phyloP scores from a whole-genome alignment of 1,140 invertebrate genomes.

The Phthorimaea operculella region DNA sequence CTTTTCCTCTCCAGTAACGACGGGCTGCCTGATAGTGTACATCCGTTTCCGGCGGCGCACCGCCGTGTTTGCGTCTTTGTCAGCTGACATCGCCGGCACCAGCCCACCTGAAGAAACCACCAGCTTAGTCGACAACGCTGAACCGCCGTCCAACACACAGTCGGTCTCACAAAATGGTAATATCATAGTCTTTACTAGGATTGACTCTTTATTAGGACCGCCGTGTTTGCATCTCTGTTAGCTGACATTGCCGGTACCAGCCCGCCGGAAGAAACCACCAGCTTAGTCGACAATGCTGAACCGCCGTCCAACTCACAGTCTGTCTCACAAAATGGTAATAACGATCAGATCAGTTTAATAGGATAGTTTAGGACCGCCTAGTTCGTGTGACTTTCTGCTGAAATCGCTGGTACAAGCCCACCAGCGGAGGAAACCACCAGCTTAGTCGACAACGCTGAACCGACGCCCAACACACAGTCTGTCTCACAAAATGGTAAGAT shows the following conservation, averaged over 20 bases:
- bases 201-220: too few species aligned
- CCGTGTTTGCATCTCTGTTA: constrained; percentile 34
- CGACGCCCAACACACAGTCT: constrained; percentile 35
- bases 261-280: constrained; percentile 42
- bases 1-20: constrained; percentile 40
- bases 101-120: constrained; percentile 40
- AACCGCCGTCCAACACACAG: constrained; percentile 35
- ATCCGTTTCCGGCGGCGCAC: constrained; percentile 52
- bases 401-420: constrained; percentile 20
- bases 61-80: constrained; percentile 35
- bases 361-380: too few species aligned
- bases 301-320: constrained; percentile 36
- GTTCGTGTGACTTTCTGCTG: constrained; percentile 34
- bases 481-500: constrained; percentile 36
- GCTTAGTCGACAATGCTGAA: constrained; percentile 54
- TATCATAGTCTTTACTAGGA: too few species aligned
- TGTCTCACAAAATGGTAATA: constrained; percentile 35
- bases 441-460: constrained; percentile 54
- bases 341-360: too few species aligned
- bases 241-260: constrained; percentile 26
- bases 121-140: constrained; percentile 54
- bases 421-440: constrained; percentile 47
- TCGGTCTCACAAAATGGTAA: constrained; percentile 39
- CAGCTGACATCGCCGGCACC: constrained; percentile 28
- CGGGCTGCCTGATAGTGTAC: constrained; percentile 57